Percentiles rank a stretch among this genome's conserved stretches.
phyloP scores from a whole-genome alignment of 1,140 invertebrate species.

The Mya arenaria region DNA sequence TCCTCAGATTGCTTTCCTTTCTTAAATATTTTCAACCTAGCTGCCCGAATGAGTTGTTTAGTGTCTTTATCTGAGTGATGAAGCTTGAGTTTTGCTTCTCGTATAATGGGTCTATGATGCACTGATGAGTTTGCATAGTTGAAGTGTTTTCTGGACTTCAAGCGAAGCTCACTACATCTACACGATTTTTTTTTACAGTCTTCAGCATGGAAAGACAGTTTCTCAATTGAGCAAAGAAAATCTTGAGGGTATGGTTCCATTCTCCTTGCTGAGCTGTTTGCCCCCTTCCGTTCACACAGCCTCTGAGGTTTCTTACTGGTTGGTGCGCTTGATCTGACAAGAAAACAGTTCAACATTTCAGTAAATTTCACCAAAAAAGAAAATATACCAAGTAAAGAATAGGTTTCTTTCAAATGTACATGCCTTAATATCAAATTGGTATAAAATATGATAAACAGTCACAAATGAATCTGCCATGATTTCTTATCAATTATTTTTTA shows the following conservation, averaged over 20 bases:
- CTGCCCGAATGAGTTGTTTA: conserved; percentile 69
- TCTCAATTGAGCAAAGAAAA: conserved; percentile 65
- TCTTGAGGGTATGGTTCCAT: conserved; percentile 69
- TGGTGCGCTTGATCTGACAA: neutral
- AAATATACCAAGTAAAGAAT: too few relatives aligned
- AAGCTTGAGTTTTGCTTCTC: conserved; percentile 70
- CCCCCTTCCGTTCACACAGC: neutral
- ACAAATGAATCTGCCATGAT: too few relatives aligned
- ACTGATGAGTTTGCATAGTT: conserved; percentile 64
- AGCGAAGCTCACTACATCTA: conserved; percentile 56
- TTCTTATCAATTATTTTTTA: too few relatives aligned
- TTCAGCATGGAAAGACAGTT: conserved; percentile 63
- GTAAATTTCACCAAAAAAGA: too few relatives aligned
- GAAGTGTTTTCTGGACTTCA: conserved; percentile 51
- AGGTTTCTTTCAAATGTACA: too few relatives aligned
- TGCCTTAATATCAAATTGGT: too few relatives aligned
- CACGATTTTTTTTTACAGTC: conserved; percentile 64
- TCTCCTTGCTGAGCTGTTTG: conserved; percentile 13
- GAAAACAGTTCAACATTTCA: too few relatives aligned
- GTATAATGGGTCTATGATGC: conserved; percentile 60
- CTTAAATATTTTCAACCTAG: conserved; percentile 64
- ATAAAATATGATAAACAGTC: too few relatives aligned
- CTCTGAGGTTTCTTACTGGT: neutral
- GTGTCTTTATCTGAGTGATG: conserved; percentile 72
- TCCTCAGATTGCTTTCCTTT: conserved; percentile 35